Evolutionary conservation across 2,888 invertebrate genomes (phyloP), one percentile per base, ranked within the genome.

Genomic region (Watsonalla cultraria): DNA sequence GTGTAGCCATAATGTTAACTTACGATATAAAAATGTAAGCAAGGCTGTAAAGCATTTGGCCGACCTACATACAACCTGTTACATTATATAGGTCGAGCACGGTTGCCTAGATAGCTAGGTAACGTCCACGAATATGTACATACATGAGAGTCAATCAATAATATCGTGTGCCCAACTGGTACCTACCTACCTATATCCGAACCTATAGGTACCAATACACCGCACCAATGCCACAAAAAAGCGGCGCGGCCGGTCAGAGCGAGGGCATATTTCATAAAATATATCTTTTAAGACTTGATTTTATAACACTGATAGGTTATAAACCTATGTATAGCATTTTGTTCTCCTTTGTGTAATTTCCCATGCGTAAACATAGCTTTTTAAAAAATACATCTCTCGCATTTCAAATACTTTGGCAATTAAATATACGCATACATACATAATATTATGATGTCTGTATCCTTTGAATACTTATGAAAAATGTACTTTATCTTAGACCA

Each of bases 11-110:
- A 24, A 5, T 13, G 4, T 45, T 13, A 24, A 46, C 5, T 4
- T 11, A 6, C 46, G 7, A 11, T 11, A 11, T 24, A n/a, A n/a
- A n/a, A n/a, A 15, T 24, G 46, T 46, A 14, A 15, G 34, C 24
- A 7, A 47, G 51, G 48, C 39, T 53, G 60, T 61, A 62, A 57
- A 58, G 63, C 60, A 69, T 64, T 60, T 62, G 58, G 54, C 56
- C 66, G 76, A 74, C 76, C 74, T 74, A 73, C 64, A 74, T 73
- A 56, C 60, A 42, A 42, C 53, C 50, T 46, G 66, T 68, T 66
- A 66, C 70, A 68, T 72, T 73, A 75, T 78, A 70, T 72, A 63
- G 62, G 68, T 66, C 68, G 68, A 61, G 66, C 63, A 62, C 53
- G 56, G 59, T 53, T 61, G 58, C 62, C 61, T 65, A 62, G 61